Percentiles rank a stretch among this genome's conserved stretches.
phyloP scores from a whole-genome alignment of 2,888 invertebrate genomes.

The Cantharis flavilabris region DNA sequence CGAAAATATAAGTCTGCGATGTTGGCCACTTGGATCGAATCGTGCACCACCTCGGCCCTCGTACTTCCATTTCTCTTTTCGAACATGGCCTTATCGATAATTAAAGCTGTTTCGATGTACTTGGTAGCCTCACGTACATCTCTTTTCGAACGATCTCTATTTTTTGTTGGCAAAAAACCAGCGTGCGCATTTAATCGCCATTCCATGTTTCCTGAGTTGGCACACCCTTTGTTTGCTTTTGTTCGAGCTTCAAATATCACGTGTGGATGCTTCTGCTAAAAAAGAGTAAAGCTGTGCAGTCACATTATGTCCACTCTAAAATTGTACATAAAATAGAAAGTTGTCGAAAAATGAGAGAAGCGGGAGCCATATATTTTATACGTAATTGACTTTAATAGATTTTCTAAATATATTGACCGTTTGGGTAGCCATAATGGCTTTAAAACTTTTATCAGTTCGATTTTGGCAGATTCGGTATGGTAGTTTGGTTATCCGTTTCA shows the following conservation, averaged over 20 bases:
- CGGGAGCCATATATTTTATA: constrained; percentile 18
- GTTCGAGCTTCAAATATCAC: constrained; percentile 94
- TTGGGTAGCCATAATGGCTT: constrained; percentile 24
- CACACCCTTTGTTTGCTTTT: constrained; percentile 90
- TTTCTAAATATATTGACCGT: constrained; percentile 28
- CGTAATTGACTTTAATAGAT: constrained; percentile 32
- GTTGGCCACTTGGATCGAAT: constrained; percentile 95
- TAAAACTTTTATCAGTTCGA: constrained; percentile 24
- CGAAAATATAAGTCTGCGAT: constrained; percentile 88
- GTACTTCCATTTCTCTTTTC: constrained; percentile 90
- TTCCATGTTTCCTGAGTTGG: constrained; percentile 77
- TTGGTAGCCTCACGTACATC: constrained; percentile 91
- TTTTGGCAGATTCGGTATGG: constrained; percentile 20
- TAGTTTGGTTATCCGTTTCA: constrained; percentile 18
- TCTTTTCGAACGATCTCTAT: constrained; percentile 57
- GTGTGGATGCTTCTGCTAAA: constrained; percentile 96
- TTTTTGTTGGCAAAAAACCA: constrained; percentile 55
- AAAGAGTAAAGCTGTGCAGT: constrained; percentile 61
- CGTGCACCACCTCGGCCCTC: constrained; percentile 86
- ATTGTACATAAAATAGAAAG: constrained; percentile 8
- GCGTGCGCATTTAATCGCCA: constrained; percentile 65
- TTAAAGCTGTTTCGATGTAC: constrained; percentile 93
- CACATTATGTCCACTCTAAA: constrained; percentile 35
- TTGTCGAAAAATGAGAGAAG: constrained; percentile 1
- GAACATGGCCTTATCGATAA: constrained; percentile 97